phyloP scores from a whole-genome alignment of 1,140 invertebrate genomes.

The Drosophila micromelanica region DNA sequence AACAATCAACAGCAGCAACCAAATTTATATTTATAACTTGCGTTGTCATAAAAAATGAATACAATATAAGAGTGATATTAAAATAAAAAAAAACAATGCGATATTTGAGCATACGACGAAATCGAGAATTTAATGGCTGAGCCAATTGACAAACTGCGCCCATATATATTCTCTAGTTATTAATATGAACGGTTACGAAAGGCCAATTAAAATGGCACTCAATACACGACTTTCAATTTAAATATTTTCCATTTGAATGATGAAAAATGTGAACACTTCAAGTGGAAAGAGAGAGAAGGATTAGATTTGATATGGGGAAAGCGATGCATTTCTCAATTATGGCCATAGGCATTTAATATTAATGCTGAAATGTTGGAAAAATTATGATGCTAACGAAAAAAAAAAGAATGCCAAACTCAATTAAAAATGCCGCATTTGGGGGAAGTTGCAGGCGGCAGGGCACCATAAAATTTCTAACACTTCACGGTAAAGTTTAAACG shows the following conservation, averaged over 20 bases:
- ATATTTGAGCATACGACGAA: constrained; percentile 24
- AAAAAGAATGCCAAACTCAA: constrained; percentile 49
- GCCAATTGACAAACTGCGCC: constrained; percentile 46
- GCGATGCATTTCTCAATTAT: constrained; percentile 60
- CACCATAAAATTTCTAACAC: constrained; percentile 75
- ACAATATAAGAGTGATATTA: constrained; percentile 26
- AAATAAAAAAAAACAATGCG: constrained; percentile 20
- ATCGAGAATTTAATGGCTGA: constrained; percentile 37
- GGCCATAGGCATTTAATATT: constrained; percentile 57
- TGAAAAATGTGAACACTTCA: constrained; percentile 61
- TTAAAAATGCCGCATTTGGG: constrained; percentile 39
- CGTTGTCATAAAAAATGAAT: constrained; percentile 64
- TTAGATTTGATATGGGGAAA: not conserved
- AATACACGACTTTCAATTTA: constrained; percentile 34
- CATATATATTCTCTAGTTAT: constrained; percentile 29
- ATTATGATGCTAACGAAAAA: constrained; percentile 40
- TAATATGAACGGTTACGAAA: constrained; percentile 21
- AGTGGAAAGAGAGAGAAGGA: not conserved
- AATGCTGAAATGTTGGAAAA: constrained; percentile 42
- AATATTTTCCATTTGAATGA: constrained; percentile 63
- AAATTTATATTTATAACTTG: constrained; percentile 71
- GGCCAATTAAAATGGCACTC: constrained; percentile 36
- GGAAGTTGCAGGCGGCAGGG: constrained; percentile 3
- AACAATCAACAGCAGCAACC: constrained; percentile 70
- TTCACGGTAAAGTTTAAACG: constrained; percentile 48